Conservation (phyloP, 2,113 vertebrate genomes). For the Chrysochloris asiatica region DNA sequence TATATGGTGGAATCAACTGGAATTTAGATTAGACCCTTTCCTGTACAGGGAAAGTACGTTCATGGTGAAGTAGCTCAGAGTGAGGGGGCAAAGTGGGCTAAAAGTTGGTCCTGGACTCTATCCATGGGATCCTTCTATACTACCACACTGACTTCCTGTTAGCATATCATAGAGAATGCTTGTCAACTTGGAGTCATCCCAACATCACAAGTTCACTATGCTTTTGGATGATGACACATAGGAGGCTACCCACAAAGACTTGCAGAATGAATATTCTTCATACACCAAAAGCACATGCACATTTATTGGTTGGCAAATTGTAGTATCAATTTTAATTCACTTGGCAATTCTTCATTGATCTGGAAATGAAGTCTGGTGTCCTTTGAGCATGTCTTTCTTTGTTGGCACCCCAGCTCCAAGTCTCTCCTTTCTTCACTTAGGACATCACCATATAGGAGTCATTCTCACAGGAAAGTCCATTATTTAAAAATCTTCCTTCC, state of each 20-base stretch:
- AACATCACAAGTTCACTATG: neutral
- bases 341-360: neutral
- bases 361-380: neutral
- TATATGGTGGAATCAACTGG: neutral
- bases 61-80: neutral
- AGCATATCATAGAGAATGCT: neutral
- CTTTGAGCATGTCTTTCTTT: too few relatives aligned
- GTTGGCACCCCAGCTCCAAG: neutral
- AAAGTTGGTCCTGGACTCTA: neutral
- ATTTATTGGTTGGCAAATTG: neutral
- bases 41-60: neutral
- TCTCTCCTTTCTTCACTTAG: neutral
- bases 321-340: neutral
- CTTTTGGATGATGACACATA: neutral
- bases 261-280: accelerated
- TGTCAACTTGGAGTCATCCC: neutral
- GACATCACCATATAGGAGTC: neutral
- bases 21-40: neutral
- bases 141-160: neutral
- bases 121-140: neutral
- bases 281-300: neutral
- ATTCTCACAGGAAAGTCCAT: neutral
- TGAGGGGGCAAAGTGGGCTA: neutral
- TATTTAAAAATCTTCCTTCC: neutral
- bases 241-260: too few relatives aligned